phyloP scores from a whole-genome alignment of 2,888 invertebrate genomes.

The Eurytoma adleriae region DNA sequence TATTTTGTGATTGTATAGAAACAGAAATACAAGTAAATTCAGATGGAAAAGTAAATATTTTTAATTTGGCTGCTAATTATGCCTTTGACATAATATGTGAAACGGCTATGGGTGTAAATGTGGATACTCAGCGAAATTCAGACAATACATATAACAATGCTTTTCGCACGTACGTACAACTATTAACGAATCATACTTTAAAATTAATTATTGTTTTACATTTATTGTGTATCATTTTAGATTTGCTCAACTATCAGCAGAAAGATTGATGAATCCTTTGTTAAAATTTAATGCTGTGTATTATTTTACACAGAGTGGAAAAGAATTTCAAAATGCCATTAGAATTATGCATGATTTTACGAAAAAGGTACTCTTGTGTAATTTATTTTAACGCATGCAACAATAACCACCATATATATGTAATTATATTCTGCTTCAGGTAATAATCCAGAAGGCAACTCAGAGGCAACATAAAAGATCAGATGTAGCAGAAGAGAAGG shows the following conservation, averaged over 20 bases:
- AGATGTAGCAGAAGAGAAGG: not conserved
- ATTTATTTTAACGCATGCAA: not conserved
- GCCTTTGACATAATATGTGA: conserved; percentile 79
- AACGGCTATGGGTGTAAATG: conserved; percentile 82
- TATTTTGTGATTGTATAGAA: conserved; percentile 73
- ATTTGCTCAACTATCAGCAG: conserved; percentile 44
- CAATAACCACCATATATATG: no score
- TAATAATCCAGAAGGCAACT: conserved; percentile 1
- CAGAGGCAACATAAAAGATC: not conserved
- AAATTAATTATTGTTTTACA: not conserved
- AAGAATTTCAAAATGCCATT: conserved; percentile 56
- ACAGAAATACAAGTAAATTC: conserved; percentile 58
- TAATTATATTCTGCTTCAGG: not conserved
- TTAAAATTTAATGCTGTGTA: conserved; percentile 60
- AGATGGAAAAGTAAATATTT: conserved; percentile 75
- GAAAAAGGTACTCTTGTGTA: conserved; percentile 55
- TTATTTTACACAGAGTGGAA: conserved; percentile 58
- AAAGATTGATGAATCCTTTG: conserved; percentile 62
- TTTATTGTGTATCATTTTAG: not conserved
- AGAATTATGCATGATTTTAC: conserved; percentile 62
- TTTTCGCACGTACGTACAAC: conserved; percentile 75
- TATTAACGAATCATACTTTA: not conserved
- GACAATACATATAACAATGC: conserved; percentile 78
- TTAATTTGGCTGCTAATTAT: conserved; percentile 76
- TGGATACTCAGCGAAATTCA: conserved; percentile 77